phyloP scores from a whole-genome alignment of 1,140 invertebrate species.

The Halictus rubicundus region DNA sequence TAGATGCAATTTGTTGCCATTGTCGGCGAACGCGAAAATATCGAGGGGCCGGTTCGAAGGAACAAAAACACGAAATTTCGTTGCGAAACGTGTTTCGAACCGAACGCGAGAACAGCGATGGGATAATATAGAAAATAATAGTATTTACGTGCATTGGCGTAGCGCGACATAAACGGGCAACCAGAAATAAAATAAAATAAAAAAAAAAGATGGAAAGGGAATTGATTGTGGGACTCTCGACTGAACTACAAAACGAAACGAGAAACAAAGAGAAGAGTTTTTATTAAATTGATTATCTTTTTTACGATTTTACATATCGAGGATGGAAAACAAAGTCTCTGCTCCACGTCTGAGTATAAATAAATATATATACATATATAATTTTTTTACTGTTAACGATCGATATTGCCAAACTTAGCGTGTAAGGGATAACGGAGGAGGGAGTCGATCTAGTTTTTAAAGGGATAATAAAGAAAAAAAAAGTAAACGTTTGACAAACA shows the following conservation, averaged over 20 bases:
- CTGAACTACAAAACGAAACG: conserved; percentile 22
- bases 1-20: background rate
- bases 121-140: background rate
- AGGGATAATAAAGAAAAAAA: too few relatives aligned
- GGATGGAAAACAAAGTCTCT: conserved; percentile 29
- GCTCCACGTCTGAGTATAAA: conserved; percentile 47
- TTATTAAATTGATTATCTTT: conserved; percentile 53
- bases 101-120: too few relatives aligned
- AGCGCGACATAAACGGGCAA: background rate
- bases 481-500: background rate
- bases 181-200: background rate
- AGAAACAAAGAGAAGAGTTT: conserved; percentile 29
- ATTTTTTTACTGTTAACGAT: conserved; percentile 48
- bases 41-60: too few relatives aligned
- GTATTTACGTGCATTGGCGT: background rate
- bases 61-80: too few relatives aligned
- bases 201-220: conserved; percentile 27
- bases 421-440: conserved; percentile 25
- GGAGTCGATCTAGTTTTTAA: conserved; percentile 38
- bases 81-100: conserved; percentile 32
- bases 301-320: conserved; percentile 52
- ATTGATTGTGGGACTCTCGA: conserved; percentile 34
- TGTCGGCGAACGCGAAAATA: background rate
- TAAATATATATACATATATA: conserved; percentile 49
- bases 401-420: conserved; percentile 54